These are phyloP conservation scores for Pseudomyrmex concolor DNA, from an alignment of 1,140 invertebrate genomes.

Conservation along the genomic window DNA sequence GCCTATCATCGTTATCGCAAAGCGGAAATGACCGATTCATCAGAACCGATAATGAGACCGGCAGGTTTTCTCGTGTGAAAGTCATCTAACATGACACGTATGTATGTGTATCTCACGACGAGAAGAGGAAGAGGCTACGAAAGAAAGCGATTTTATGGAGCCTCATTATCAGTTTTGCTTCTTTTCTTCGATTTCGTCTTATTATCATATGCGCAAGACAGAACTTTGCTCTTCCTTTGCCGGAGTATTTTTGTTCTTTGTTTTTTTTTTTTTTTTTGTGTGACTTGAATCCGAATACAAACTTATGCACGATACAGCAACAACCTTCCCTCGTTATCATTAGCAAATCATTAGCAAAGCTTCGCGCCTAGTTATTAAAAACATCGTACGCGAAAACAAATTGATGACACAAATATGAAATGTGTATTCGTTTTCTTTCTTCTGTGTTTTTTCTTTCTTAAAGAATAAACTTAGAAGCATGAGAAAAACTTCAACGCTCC, in stretches of 20 bases:
- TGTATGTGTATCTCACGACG: conserved; percentile 4
- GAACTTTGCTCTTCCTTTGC: conserved; percentile 14
- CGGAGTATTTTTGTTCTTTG: background rate
- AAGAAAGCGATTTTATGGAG: conserved; percentile 69
- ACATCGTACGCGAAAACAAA: no score
- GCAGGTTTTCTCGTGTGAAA: conserved; percentile 58
- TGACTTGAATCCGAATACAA: conserved; percentile 3
- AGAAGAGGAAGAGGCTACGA: conserved; percentile 44
- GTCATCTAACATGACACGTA: conserved; percentile 48
- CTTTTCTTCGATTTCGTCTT: conserved; percentile 56
- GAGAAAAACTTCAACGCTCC: background rate
- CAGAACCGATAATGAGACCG: conserved; percentile 34
- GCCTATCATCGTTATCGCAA: conserved; percentile 34
- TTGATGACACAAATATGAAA: no score
- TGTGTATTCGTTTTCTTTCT: background rate
- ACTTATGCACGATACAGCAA: background rate
- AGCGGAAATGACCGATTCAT: conserved; percentile 48
- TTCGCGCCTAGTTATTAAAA: no score
- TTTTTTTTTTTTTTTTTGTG: conserved; percentile 16
- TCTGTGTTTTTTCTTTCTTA: background rate
- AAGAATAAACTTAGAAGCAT: background rate
- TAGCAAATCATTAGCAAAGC: no score
- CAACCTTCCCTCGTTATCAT: background rate
- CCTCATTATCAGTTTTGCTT: conserved; percentile 67
- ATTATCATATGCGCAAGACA: conserved; percentile 49